Base-by-base conservation (phyloP, 2,797 vertebrate genomes). In the Lindbergichthys nudifrons region DNA sequence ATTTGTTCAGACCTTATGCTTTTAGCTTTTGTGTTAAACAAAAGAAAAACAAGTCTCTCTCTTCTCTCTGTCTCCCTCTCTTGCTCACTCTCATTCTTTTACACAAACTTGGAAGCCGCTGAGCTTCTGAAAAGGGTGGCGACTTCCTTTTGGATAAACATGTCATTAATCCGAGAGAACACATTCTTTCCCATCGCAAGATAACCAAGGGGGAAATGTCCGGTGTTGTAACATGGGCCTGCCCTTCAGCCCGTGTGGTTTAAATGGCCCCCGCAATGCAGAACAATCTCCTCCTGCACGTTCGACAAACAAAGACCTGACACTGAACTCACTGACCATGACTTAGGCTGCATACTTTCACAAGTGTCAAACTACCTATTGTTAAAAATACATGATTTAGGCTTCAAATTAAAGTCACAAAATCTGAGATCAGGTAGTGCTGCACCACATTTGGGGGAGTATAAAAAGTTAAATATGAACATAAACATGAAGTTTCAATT, bases 101-200 rank as follows among this genome's bases (percentile, higher is more conserved):
- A 92, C 89, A 94, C 90, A 91, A 94, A 93, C 95, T 95, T 86
- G 94, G 96, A 96, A 96, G 95, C 94, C 95, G 93, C 87, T 71
- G 91, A 94, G 96, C 95, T 97, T 95, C 95, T 94, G 94, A 96
- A 96, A 96, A 96, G 98, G 98, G 97, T 94, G 97, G 96, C 41
- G 92, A 97, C 96, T 99, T 99, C 98, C 98, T 98, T 96, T 97
- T 45, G 95, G 96, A 96, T 97, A 98, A 98, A 98, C 96, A 97
- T 96, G 96, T 96, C 96, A 96, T 97, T 98, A 97, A 97, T 97
- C 96, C 96, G 95, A 95, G 95, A 94, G 95, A 96, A 95, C 86
- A 86, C 96, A 97, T 97, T 97, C 96, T 97, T 97, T 97, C 96
- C 95, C 96, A 97, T 96, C 89, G 88, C 94, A 95, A 97, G 97